Evolutionary conservation across 2,113 vertebrate genomes (phyloP), one percentile per base, ranked within the genome.

Genomic region (Rhinichthys klamathensis): DNA sequence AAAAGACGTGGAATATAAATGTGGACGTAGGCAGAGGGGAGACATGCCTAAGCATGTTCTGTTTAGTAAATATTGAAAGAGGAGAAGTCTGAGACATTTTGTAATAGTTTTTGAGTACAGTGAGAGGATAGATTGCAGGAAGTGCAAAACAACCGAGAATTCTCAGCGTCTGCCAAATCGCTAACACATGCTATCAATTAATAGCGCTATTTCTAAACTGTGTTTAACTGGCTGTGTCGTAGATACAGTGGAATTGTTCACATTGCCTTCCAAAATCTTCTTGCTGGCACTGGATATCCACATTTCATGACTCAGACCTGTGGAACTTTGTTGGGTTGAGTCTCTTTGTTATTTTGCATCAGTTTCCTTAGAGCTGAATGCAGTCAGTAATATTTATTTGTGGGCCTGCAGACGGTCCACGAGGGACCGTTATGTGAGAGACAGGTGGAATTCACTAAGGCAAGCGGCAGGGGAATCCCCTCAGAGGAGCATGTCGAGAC

Each of bases 371-470:
- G 60, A 54, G 21, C 70, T 77, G 11, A 61, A 49, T 41, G 18
- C n/a, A 25, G 35, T 46, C 84, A 25, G 84, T 5, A n/a, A 44
- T 32, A 82, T 58, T 25, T 49, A 54, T 63, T 46, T 46, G 46
- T 32, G 74, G 16, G 7, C 46, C 67, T 41, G 67, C 67, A 70
- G n/a, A 38, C 44, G 15, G 74, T 54, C 11, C 13, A 5, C 4
- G 13, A 46, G 77, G 54, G 61, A 77, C 63, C 54, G 21, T 82
- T 67, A 79, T 74, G 65, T 79, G 32, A 38, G 73, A n/a, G 65
- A 89, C 88, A 87, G 73, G 88, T 87, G 83, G 75, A 78, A 44
- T 75, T 82, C 49, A 78, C 60, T 85, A 78, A 86, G 61, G 61
- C 38, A 18, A 27, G 54, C 30, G 6, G 56, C 16, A 41, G 70